phyloP scores from a whole-genome alignment of 2,888 invertebrate species.

The Cactoblastis cactorum region DNA sequence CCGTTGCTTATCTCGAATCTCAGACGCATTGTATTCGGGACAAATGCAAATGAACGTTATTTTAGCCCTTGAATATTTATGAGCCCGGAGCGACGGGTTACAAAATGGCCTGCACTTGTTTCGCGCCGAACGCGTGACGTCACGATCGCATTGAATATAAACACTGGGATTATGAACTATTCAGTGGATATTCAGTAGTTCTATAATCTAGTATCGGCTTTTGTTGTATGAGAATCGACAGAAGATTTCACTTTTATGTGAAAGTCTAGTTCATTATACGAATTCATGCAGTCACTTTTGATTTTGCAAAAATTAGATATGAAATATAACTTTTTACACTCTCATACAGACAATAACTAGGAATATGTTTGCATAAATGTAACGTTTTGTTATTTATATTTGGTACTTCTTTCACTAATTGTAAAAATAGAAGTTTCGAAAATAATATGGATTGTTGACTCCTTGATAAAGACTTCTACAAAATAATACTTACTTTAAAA shows the following conservation, averaged over 20 bases:
- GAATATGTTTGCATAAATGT: too few relatives aligned
- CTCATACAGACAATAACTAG: too few relatives aligned
- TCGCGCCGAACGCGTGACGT: constrained; percentile 49
- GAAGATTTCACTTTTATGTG: neutral
- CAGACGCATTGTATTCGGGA: constrained; percentile 8
- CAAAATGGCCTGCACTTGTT: constrained; percentile 47
- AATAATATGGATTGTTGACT: too few relatives aligned
- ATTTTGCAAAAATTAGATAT: too few relatives aligned
- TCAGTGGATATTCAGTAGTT: neutral
- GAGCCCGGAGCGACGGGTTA: constrained; percentile 52
- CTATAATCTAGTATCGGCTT: neutral
- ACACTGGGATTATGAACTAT: constrained; percentile 4
- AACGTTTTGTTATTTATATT: too few relatives aligned
- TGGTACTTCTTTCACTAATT: too few relatives aligned
- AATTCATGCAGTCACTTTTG: too few relatives aligned
- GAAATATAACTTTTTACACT: too few relatives aligned
- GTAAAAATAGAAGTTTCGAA: too few relatives aligned
- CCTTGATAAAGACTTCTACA: too few relatives aligned
- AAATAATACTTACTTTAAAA: too few relatives aligned
- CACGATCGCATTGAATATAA: constrained; percentile 41
- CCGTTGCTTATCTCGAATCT: neutral
- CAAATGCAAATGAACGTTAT: constrained; percentile 4
- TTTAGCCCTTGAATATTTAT: constrained; percentile 22
- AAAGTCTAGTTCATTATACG: too few relatives aligned
- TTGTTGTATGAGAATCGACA: neutral